Evolutionary conservation across 1,140 invertebrate species (phyloP), one percentile per base, ranked within the genome.

Genomic region (Caenorhabditis inopinata): DNA sequence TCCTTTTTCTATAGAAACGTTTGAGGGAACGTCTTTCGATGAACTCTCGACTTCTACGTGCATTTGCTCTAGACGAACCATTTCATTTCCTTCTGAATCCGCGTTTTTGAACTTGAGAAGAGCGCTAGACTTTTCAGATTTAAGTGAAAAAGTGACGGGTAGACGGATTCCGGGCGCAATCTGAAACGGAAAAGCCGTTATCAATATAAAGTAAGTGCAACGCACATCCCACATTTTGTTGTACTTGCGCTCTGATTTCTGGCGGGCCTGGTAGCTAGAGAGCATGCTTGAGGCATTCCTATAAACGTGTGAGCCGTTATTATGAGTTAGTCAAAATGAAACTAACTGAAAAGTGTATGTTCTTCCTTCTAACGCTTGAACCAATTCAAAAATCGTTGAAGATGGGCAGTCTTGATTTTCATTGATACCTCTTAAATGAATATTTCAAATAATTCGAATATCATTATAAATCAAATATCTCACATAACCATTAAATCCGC

Each of bases 221-320:
- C 58, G 35, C 12, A 68, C 58, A 35, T 68, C 58, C 58, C 32
- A 68, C 58, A 68, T 68, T 38, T 68, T 68, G n/a, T 68, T 68
- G 58, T 18, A 68, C 21, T 68, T 68, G n/a, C 58, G n/a, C n/a
- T 68, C 58, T 5, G 58, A 38, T 42, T 68, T 68, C n/a, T 68
- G 58, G 21, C 58, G 58, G 21, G 58, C 58, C n/a, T 68, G 58
- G n/a, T 38, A 68, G n/a, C 1, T 68, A 9, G 58, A 68, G n/a
- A 68, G 58, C 32, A 38, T 38, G 3, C 11, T 68, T 11, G 29
- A 4, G 4, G 38, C 58, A n/a, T 68, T 68, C 38, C 58, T 68
- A 18, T 11, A 38, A 68, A 21, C n/a, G n/a, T n/a, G n/a, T n/a
- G n/a, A n/a, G n/a, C 38, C 9, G 38, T 42, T 7, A 42, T 42